Evolutionary conservation across 2,797 vertebrate species (phyloP), one percentile per base, ranked within the genome.

Genomic region (Clarias platycephalus): DNA sequence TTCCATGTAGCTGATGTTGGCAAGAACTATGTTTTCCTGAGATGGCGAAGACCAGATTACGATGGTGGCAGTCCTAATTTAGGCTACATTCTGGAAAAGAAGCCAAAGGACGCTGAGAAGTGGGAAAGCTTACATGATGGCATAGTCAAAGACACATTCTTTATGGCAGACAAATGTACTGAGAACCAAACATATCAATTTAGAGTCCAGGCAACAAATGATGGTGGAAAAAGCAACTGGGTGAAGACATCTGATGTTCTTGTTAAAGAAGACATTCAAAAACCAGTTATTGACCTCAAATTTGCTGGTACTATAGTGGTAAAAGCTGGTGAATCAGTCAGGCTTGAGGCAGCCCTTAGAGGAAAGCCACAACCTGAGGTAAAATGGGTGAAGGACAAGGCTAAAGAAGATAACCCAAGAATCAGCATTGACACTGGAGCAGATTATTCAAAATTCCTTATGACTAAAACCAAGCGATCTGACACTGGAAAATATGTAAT

Each of bases 341-440:
- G 96, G 92, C 97, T 99, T 83, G 97, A 99, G 88, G 98, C 98
- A 80, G 95, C 89, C 31, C 95, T 99, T 77, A 96, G 97, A 96
- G 98, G 98, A 91, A 99, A 99, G 90, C 98, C 98, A 37, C 96
- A 96, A 70, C 98, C 98, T 90, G 97, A 97, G 91, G 96, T 99
- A 70, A 93, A 94, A 88, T 99, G 98, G 98, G 86, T 89, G 1
- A 99, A 99, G 92, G 98, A 99, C 93, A 99, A 97, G 92, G 94
- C 96, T 90, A 95, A 95, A 16, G 96, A 94, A 74, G 96, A 99
- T 92, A 97, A 97, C 90, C 98, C 98, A 83, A 97, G 98, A 90
- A 92, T 96, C 88, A 98, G 95, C 89, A 95, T 96, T 86, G 97
- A 99, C 92, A 98, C 96, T 79, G 95, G 96, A 80, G 0, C 92